phyloP scores from a whole-genome alignment of 1,140 invertebrate species.

The Elymnias hypermnestra region DNA sequence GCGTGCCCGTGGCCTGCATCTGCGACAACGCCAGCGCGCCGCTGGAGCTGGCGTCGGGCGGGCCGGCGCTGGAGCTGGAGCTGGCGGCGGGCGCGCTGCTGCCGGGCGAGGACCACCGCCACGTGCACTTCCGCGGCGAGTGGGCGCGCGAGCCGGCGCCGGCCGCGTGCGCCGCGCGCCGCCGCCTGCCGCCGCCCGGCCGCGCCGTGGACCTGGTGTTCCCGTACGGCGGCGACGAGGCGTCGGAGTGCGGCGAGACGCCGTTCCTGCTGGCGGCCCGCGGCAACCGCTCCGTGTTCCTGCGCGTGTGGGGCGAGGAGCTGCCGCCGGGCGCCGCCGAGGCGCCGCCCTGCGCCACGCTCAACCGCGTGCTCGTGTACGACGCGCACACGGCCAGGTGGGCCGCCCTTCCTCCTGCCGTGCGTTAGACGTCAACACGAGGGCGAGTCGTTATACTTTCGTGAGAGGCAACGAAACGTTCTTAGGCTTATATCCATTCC shows the following conservation, averaged over 20 bases:
- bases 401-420: too few species aligned
- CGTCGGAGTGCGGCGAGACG: constrained; percentile 83
- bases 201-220: constrained; percentile 77
- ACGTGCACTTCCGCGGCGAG: constrained; percentile 81
- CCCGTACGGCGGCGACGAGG: constrained; percentile 74
- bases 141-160: constrained; percentile 73
- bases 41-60: constrained; percentile 31
- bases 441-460: too few species aligned
- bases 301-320: constrained; percentile 85
- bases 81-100: constrained; percentile 73
- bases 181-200: constrained; percentile 79
- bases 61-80: constrained; percentile 59
- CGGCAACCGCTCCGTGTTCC: constrained; percentile 84
- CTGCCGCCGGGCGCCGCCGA: constrained; percentile 36
- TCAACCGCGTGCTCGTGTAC: constrained; percentile 80
- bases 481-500: too few species aligned
- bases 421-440: too few species aligned
- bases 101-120: constrained; percentile 82
- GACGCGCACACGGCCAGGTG: constrained; percentile 79
- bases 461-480: too few species aligned
- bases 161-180: constrained; percentile 32
- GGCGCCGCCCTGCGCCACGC: constrained; percentile 77
- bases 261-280: constrained; percentile 86
- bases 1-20: constrained; percentile 79
- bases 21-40: constrained; percentile 79